Base-by-base conservation (phyloP, 2,888 invertebrate species). In the Strigamia transsilvanica region DNA sequence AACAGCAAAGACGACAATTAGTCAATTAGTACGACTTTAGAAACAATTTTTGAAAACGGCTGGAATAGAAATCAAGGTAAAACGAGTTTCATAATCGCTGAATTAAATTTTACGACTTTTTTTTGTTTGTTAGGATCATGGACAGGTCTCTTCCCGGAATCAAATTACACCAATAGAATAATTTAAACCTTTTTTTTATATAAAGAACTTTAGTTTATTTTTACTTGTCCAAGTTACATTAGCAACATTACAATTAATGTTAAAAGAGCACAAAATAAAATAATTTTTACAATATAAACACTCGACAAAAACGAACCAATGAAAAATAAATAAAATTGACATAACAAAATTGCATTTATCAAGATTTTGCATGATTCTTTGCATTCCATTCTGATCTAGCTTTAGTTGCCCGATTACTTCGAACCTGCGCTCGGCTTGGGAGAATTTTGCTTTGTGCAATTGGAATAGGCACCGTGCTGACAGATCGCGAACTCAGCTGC, bases 51-150 rank as follows among this genome's bases (percentile, higher is more conserved):
- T 61, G 12, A 1, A 23, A 61, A 10, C n/a, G 2, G 61, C 21
- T 9, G 61, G 61, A n/a, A 23, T 23, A 12, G 61, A 61, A 18
- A 61, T 61, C 5, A 61, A 61, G 21, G 61, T 61, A 61, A 61
- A 61, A 61, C 23, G 3, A 61, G 61, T 61, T 61, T 23, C 38
- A 38, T 38, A 21, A 23, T 61, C 6, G 1, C 27, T 15, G 10
- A 13, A 78, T 5, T n/a, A 5, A 18, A 13, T 2, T 78, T 2
- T 15, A 38, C 2, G 0, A 27, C 5, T 78, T 21, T 15, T 21
- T 41, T 34, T 82, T 82, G 2, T 4, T 81, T 41, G 34, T 21
- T 56, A 83, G 83, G 82, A 83, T 82, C 81, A 83, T 21, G 82
- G 79, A 21, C 61, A 51, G 38, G 32, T 1, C 3, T 51, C 83